These are phyloP conservation scores for Petromus typicus DNA, from an alignment of 2,113 vertebrate genomes.

Conservation along the genomic window DNA sequence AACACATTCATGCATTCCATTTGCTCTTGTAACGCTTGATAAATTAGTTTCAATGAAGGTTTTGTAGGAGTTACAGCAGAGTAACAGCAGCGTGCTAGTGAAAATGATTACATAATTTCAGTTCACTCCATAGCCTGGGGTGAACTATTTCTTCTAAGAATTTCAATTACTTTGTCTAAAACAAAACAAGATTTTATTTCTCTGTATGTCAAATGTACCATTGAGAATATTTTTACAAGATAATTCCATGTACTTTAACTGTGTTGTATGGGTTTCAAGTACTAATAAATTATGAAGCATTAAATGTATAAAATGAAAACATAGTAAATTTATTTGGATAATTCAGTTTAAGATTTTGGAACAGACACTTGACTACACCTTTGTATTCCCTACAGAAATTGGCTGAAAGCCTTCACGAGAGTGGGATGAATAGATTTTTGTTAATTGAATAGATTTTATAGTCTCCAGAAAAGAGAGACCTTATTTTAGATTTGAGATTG, in stretches of 20 bases:
- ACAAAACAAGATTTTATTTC: slow-evolving; percentile 7
- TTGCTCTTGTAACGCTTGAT: background rate
- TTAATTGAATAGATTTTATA: slow-evolving; percentile 45
- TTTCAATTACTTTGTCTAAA: background rate
- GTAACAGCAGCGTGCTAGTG: background rate
- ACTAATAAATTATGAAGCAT: background rate
- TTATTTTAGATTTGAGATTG: slow-evolving; percentile 29
- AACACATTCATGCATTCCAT: background rate
- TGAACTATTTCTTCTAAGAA: slow-evolving; percentile 38
- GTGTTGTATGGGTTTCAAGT: background rate
- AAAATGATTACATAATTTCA: slow-evolving; percentile 20
- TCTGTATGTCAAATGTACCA: background rate
- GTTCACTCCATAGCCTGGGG: background rate
- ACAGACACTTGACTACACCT: slow-evolving; percentile 35
- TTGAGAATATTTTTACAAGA: background rate
- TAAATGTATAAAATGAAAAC: background rate
- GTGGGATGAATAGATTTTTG: slow-evolving; percentile 24
- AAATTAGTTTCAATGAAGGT: slow-evolving; percentile 28
- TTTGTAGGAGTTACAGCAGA: background rate
- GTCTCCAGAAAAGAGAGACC: slow-evolving; percentile 24
- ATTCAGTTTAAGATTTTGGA: background rate
- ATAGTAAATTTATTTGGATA: background rate
- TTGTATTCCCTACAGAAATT: slow-evolving; percentile 5
- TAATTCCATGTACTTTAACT: slow-evolving; percentile 15
- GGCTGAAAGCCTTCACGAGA: slow-evolving; percentile 3